phyloP scores from a whole-genome alignment of 2,113 vertebrate genomes.

The Hemichromis elongatus region DNA sequence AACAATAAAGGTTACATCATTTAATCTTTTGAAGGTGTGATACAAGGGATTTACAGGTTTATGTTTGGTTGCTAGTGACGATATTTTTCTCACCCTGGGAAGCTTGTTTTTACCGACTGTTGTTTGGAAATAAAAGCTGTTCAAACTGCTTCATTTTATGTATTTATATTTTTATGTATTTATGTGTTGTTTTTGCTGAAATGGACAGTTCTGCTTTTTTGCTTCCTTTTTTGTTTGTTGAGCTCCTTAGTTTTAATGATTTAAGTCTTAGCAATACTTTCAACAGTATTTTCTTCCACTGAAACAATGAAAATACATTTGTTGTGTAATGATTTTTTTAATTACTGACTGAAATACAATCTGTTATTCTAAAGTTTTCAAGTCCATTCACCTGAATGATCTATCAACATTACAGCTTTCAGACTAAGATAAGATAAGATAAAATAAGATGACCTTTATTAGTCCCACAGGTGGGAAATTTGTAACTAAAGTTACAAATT shows the following conservation, averaged over 20 bases:
- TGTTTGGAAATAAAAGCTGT: background rate
- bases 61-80: slow-evolving; percentile 9
- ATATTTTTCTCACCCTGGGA: slow-evolving; percentile 8
- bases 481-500: too few species aligned
- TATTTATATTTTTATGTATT: background rate
- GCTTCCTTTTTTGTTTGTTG: background rate
- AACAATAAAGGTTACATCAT: background rate
- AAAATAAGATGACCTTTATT: too few species aligned
- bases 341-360: too few species aligned
- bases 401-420: background rate
- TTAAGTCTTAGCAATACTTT: background rate
- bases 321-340: too few species aligned
- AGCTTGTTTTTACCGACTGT: background rate
- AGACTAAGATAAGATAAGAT: too few species aligned
- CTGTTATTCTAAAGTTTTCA: background rate
- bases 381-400: background rate
- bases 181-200: background rate
- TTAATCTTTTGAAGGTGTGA: slow-evolving; percentile 34
- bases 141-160: background rate
- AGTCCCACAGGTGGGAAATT: too few species aligned
- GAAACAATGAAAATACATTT: too few species aligned
- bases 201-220: background rate
- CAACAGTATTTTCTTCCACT: background rate
- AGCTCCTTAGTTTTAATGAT: background rate
- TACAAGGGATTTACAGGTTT: slow-evolving; percentile 37